Conservation (phyloP, 2,797 vertebrate species). For the Sorex maritimensis region DNA sequence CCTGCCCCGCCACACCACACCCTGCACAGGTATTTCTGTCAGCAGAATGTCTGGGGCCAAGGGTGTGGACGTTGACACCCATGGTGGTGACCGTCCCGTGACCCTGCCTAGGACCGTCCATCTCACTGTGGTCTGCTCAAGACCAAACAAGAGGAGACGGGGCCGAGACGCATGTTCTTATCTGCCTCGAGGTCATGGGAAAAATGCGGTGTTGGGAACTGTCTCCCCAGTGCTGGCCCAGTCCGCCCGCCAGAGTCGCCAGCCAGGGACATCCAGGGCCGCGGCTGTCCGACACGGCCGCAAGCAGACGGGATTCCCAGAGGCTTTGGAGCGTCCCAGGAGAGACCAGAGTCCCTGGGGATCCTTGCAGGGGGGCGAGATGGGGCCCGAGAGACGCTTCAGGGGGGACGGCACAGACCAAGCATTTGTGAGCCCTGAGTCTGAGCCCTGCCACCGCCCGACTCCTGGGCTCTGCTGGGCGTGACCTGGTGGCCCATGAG, state of each 20-base stretch:
- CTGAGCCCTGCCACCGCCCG: too few relatives aligned
- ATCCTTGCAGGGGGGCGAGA: too few relatives aligned
- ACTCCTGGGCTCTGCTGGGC: too few relatives aligned
- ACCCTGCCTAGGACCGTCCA: not conserved
- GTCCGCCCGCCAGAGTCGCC: not conserved
- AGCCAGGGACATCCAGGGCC: not conserved
- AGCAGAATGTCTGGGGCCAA: not conserved
- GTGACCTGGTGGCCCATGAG: too few relatives aligned
- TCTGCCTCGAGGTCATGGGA: constrained; percentile 19
- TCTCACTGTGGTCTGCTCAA: not conserved
- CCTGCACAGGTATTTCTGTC: not conserved
- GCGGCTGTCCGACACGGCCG: too few relatives aligned
- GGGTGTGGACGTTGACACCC: too few relatives aligned
- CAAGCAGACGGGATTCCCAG: not conserved
- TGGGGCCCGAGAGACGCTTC: too few relatives aligned
- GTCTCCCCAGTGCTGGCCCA: not conserved
- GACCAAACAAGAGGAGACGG: not conserved
- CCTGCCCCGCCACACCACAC: too few relatives aligned
- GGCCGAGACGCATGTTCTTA: not conserved
- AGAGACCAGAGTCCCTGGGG: too few relatives aligned
- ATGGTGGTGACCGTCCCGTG: not conserved
- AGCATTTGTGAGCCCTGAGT: too few relatives aligned
- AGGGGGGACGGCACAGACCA: too few relatives aligned
- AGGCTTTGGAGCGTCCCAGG: too few relatives aligned
- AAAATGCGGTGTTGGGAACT: not conserved